These are phyloP conservation scores for Montifringilla adamsi DNA, from an alignment of 2,113 vertebrate genomes.

Conservation along the genomic window DNA sequence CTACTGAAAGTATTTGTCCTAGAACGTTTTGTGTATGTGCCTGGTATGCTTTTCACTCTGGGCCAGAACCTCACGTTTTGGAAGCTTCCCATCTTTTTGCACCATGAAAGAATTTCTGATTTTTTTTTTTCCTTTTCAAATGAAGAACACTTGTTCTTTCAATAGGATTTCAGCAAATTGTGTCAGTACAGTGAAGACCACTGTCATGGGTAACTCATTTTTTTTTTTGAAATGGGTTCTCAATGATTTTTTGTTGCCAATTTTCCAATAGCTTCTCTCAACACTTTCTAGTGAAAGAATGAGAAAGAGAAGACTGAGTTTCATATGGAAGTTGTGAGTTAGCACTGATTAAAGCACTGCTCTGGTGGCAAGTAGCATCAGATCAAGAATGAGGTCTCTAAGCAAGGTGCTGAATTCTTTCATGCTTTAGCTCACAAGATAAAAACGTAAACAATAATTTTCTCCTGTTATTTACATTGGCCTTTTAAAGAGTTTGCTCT, in stretches of 20 bases:
- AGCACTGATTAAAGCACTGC: not conserved
- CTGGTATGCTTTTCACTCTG: not conserved
- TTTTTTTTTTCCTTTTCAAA: not conserved
- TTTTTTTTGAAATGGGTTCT: not conserved
- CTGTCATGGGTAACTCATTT: not conserved
- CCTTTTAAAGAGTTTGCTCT: not conserved
- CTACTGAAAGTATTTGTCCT: not conserved
- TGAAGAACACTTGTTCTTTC: not conserved
- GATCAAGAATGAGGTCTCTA: not conserved
- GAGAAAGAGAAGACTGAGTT: not conserved
- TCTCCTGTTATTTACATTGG: not conserved
- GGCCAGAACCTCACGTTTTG: not conserved
- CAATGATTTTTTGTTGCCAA: not conserved
- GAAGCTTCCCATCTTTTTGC: not conserved
- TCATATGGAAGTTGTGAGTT: not conserved
- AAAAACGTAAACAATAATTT: not conserved
- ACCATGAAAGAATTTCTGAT: not conserved
- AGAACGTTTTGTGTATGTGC: not conserved
- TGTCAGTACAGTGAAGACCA: not conserved
- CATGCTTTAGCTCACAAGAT: not conserved
- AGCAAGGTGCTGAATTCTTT: not conserved
- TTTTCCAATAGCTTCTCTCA: not conserved
- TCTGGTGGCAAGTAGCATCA: not conserved
- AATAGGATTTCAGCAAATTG: not conserved
- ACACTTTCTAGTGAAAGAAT: not conserved